Percentiles rank a stretch among this genome's conserved stretches.
These are phyloP conservation scores for Bradypodion pumilum DNA, from an alignment of 2,797 vertebrate genomes.

Conservation along the genomic window DNA sequence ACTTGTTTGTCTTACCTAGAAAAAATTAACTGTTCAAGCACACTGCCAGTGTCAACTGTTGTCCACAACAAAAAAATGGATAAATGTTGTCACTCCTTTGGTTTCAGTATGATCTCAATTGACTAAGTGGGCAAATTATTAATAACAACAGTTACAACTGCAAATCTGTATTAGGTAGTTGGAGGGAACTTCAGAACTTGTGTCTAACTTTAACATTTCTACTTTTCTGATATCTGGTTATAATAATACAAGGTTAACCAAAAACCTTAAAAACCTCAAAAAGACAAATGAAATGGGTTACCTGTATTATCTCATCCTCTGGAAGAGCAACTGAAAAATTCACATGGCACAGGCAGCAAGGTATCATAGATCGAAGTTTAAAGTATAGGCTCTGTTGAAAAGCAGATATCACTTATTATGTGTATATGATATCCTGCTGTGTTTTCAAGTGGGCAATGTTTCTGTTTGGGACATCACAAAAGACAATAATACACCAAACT, in stretches of 20 bases:
- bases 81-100: not conserved
- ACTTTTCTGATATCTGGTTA: not conserved
- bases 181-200: not conserved
- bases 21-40: too few species aligned
- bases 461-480: too few species aligned
- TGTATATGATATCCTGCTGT: not conserved
- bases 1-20: too few species aligned
- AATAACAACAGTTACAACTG: not conserved
- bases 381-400: conserved; percentile 92
- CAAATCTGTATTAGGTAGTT: too few species aligned
- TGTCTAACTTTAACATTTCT: not conserved
- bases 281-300: conserved; percentile 54
- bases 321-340: conserved; percentile 97
- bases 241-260: not conserved
- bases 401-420: conserved; percentile 39
- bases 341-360: conserved; percentile 96
- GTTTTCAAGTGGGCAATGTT: not conserved
- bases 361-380: conserved; percentile 95
- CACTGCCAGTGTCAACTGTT: too few species aligned
- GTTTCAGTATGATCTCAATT: not conserved
- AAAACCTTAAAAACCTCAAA: not conserved
- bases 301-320: conserved; percentile 97
- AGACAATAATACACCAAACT: too few species aligned
- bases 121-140: not conserved
- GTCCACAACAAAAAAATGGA: too few species aligned